Base-by-base conservation (phyloP, 2,797 vertebrate genomes). In the Anguilla marmorata region DNA sequence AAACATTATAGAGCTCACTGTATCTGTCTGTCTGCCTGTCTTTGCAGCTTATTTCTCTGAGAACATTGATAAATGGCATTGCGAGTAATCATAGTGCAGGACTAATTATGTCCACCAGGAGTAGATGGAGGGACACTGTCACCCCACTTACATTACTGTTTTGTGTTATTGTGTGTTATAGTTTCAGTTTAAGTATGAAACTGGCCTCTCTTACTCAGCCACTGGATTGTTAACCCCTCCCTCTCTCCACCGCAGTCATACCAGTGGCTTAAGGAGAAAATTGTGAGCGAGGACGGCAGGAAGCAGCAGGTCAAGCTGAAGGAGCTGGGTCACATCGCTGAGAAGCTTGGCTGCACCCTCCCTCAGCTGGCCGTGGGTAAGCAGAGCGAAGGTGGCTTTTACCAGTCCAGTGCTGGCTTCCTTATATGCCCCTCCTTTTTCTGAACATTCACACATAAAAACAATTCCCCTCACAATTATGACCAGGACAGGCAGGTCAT, bases 201-300 rank as follows among this genome's bases (percentile, higher is more conserved):
- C 27, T 54, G 19, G 1, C 12, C 37, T 21, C n/a, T 45, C 21
- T 24, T 76, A 5, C 52, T 2, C 21, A 83, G 12, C 12, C 2
- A 14, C 79, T 85, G 63, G 66, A 56, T 60, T 52, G 1, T 27
- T 45, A 45, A 50, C 50, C 52, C 19, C 33, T 82, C 63, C 56
- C 50, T 83, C 7, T 27, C 66, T 79, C 52, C n/a, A 6, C 21
- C 84, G 45, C 91, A 99, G 99, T 98, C 98, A 52, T 99, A 99
- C 93, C 98, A 99, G 94, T 99, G 99, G 99, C 89, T 99, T 91
- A 99, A 98, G 92, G 99, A 99, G 91, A 98, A 99, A 93, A 99
- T 99, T 87, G 90, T 98, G 45, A 99, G 98, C 1, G 99, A 99
- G 89, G 98, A 99, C 58, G 99, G 99, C 76, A 96, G 97, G 82